A percentile compares a stretch with the other conserved stretches of the same genome.
These are phyloP conservation scores for Melanaphis sacchari DNA, from an alignment of 1,140 invertebrate genomes.

Conservation along the genomic window DNA sequence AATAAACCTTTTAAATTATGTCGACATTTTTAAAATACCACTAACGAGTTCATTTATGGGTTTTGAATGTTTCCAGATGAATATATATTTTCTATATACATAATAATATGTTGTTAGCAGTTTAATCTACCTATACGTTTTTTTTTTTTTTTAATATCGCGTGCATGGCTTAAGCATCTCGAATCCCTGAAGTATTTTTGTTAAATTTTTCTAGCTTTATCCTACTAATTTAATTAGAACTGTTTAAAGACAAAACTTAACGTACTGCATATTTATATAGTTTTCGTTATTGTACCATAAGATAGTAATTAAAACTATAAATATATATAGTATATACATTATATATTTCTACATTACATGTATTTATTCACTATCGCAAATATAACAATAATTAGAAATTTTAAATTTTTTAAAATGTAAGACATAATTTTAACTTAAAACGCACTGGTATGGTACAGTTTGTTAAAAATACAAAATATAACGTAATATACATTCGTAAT, in stretches of 20 bases:
- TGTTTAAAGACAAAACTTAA: not conserved
- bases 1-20: not conserved
- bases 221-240: not conserved
- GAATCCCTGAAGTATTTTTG: constrained; percentile 13
- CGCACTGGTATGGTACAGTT: not conserved
- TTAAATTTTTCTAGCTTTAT: not conserved
- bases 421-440: not conserved
- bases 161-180: not conserved
- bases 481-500: not conserved
- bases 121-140: not conserved
- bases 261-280: not conserved
- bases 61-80: not conserved
- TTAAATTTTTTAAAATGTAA: not conserved
- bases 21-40: not conserved
- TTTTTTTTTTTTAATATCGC: not conserved
- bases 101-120: not conserved
- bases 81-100: not conserved
- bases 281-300: not conserved
- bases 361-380: not conserved
- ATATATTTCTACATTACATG: not conserved
- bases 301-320: not conserved
- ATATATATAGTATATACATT: not conserved
- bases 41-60: not conserved
- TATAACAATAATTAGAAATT: not conserved
- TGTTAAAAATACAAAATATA: not conserved